phyloP scores from a whole-genome alignment of 2,113 vertebrate species.

The Rutilus rutilus region DNA sequence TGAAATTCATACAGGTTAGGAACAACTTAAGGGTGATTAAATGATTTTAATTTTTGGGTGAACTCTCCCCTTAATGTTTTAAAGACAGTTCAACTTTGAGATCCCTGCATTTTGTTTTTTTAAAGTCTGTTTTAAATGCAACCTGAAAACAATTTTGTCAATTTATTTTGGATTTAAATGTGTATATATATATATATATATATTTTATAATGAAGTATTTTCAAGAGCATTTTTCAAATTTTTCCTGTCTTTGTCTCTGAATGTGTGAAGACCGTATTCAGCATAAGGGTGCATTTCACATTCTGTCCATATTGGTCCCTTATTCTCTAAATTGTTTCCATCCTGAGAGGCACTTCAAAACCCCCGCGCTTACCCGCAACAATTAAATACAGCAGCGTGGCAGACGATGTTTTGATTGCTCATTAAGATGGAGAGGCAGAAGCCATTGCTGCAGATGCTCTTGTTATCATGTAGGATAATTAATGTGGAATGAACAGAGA shows the following conservation, averaged over 20 bases:
- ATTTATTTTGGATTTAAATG: neutral
- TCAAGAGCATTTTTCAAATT: neutral
- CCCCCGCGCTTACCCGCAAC: constrained; percentile 41
- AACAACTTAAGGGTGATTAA: no score
- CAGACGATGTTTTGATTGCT: constrained; percentile 67
- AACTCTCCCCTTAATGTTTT: neutral
- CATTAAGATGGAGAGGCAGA: constrained; percentile 61
- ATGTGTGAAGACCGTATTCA: neutral
- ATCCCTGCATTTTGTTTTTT: neutral
- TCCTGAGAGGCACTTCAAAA: constrained; percentile 26
- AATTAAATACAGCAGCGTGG: constrained; percentile 62
- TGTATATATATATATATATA: no score
- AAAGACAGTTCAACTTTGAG: neutral
- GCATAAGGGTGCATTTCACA: neutral
- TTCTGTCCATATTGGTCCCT: neutral
- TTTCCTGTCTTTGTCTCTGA: neutral
- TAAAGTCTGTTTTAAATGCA: neutral
- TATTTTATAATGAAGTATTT: neutral
- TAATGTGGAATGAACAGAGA: constrained; percentile 50
- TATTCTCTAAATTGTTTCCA: constrained; percentile 9
- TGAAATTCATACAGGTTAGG: no score
- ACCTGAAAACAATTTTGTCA: neutral
- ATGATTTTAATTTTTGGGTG: no score
- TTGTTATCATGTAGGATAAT: constrained; percentile 62
- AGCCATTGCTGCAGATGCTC: constrained; percentile 58